phyloP scores from a whole-genome alignment of 2,113 vertebrate genomes.

The Butastur rufipennis region DNA sequence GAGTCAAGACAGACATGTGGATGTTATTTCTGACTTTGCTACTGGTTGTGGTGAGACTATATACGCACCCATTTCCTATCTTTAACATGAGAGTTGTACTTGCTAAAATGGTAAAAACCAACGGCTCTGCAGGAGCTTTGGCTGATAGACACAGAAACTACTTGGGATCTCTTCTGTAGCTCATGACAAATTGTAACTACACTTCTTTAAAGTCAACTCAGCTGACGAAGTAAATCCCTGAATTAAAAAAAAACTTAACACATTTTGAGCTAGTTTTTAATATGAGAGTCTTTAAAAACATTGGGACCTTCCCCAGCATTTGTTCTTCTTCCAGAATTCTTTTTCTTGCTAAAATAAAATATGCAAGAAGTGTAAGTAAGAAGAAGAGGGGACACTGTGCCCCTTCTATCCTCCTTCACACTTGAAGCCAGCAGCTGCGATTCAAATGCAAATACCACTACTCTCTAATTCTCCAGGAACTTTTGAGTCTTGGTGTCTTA shows the following conservation, averaged over 20 bases:
- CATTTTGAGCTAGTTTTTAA: background rate
- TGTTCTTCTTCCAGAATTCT: background rate
- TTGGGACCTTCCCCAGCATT: background rate
- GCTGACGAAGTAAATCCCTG: background rate
- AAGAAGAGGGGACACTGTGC: background rate
- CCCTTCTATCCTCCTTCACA: background rate
- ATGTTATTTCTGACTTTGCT: background rate
- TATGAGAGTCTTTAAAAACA: background rate
- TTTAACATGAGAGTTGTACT: background rate
- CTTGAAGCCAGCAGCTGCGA: background rate
- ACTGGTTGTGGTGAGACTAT: background rate
- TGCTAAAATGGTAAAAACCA: background rate
- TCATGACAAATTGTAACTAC: background rate
- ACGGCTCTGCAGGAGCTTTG: background rate
- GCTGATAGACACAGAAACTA: background rate
- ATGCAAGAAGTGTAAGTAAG: background rate
- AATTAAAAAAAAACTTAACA: background rate
- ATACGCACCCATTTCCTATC: background rate
- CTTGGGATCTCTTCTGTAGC: background rate
- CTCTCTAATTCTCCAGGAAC: conserved; percentile 15
- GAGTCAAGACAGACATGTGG: background rate
- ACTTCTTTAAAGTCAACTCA: background rate
- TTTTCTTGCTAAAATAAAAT: background rate
- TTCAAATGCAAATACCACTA: conserved; percentile 23
- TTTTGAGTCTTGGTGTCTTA: conserved; percentile 36